Evolutionary conservation across 2,888 invertebrate species (phyloP).

Genomic region (Julus scanicus): DNA sequence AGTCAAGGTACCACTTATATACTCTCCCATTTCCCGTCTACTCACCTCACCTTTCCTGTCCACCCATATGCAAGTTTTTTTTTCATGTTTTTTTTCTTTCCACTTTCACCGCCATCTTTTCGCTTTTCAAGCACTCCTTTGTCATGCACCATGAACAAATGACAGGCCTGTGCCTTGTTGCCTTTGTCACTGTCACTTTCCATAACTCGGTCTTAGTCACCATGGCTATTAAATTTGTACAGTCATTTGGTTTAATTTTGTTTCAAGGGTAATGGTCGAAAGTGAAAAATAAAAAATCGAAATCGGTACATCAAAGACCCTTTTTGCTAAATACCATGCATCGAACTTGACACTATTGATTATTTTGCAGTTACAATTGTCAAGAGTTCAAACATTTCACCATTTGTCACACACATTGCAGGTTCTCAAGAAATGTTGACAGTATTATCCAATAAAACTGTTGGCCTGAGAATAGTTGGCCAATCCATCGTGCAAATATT

Average conservation of each 20-base stretch:
- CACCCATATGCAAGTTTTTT: neutral
- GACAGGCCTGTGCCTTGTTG: slow-evolving; percentile 36
- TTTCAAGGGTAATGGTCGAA: neutral
- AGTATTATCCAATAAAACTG: slow-evolving; percentile 40
- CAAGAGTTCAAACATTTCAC: slow-evolving; percentile 22
- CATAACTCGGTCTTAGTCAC: slow-evolving; percentile 37
- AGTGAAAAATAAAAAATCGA: neutral
- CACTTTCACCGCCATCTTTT: neutral
- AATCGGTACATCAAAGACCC: slow-evolving; percentile 2
- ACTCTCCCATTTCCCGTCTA: slow-evolving; percentile 43
- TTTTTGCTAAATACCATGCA: slow-evolving; percentile 37
- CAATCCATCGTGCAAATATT: neutral
- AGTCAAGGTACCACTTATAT: slow-evolving; percentile 34
- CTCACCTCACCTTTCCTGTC: slow-evolving; percentile 32
- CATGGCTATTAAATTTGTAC: slow-evolving; percentile 17
- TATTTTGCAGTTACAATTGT: neutral
- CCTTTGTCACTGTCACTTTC: slow-evolving; percentile 45
- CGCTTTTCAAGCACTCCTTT: slow-evolving; percentile 15
- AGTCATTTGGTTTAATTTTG: slow-evolving; percentile 36
- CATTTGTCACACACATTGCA: slow-evolving; percentile 28
- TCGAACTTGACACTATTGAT: slow-evolving; percentile 43
- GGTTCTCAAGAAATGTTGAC: slow-evolving; percentile 34
- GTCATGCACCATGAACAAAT: slow-evolving; percentile 40
- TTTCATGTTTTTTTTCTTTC: neutral
- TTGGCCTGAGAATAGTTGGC: neutral